Evolutionary conservation across 2,113 vertebrate genomes (phyloP).

Genomic region (Hyaena hyaena): DNA sequence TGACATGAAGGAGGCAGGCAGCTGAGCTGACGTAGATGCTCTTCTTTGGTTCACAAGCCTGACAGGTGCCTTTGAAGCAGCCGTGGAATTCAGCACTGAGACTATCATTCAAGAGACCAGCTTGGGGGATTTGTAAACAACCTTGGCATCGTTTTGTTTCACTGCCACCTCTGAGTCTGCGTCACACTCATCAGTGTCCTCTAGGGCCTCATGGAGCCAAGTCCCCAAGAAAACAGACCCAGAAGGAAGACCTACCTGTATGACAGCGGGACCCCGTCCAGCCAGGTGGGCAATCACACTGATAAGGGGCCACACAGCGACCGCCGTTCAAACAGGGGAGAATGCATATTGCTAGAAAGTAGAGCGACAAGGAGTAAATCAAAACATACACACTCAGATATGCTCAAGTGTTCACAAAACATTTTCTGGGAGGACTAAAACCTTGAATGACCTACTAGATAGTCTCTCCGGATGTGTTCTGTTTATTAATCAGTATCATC

Average conservation of each 20-base stretch:
- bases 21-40: rapidly evolving
- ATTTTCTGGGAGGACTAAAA: background rate
- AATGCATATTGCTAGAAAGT: conserved; percentile 94
- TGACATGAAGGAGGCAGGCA: background rate
- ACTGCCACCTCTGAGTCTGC: background rate
- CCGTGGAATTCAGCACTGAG: background rate
- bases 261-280: conserved; percentile 97
- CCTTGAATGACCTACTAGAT: background rate
- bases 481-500: background rate
- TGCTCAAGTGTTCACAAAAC: background rate
- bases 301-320: conserved; percentile 94
- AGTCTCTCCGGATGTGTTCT: background rate
- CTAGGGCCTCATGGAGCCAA: background rate
- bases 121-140: background rate
- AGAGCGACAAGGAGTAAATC: background rate
- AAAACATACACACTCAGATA: background rate
- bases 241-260: conserved; percentile 88
- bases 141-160: background rate
- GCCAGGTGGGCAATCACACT: conserved; percentile 93
- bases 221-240: background rate
- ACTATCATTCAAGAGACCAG: too few relatives aligned
- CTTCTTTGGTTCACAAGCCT: background rate
- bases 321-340: conserved; percentile 97
- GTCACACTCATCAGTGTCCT: background rate
- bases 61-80: background rate